Conservation (phyloP, 1,140 invertebrate species). For the Gonatopus flavifemur region DNA sequence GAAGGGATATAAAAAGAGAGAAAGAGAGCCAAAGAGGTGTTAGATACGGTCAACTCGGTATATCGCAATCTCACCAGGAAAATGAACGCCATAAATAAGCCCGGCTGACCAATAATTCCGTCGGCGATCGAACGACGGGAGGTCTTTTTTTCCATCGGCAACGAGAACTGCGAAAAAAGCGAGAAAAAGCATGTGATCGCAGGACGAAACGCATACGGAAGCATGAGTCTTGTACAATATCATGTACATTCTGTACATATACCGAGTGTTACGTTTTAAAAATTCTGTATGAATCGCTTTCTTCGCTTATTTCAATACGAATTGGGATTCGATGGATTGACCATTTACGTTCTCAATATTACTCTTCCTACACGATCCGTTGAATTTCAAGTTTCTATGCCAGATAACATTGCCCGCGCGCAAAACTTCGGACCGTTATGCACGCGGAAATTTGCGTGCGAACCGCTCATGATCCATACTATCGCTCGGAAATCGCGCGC, state of each 20-base stretch:
- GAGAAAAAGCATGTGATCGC: constrained; percentile 1
- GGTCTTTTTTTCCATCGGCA: constrained; percentile 46
- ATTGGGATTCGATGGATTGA: neutral
- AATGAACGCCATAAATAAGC: constrained; percentile 57
- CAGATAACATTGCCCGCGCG: too few species aligned
- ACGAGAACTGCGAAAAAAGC: neutral
- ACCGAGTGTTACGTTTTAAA: neutral
- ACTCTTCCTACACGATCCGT: too few species aligned
- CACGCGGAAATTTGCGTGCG: too few species aligned
- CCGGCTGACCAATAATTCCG: constrained; percentile 51
- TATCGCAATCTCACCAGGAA: constrained; percentile 43
- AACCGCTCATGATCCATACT: too few species aligned
- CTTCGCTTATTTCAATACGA: neutral
- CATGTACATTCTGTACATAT: neutral
- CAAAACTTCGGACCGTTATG: too few species aligned
- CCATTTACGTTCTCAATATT: too few species aligned
- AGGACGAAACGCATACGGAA: neutral
- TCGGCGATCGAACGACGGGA: constrained; percentile 45
- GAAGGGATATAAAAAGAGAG: neutral
- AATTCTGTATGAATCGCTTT: neutral
- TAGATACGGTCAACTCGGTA: constrained; percentile 3
- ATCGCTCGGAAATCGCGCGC: too few species aligned
- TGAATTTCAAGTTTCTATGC: too few species aligned
- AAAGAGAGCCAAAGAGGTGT: constrained; percentile 10
- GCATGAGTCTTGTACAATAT: neutral